Evolutionary conservation across 2,888 invertebrate genomes (phyloP), one percentile per base, ranked within the genome.

Genomic region (Ommatoiulus sabulosus): DNA sequence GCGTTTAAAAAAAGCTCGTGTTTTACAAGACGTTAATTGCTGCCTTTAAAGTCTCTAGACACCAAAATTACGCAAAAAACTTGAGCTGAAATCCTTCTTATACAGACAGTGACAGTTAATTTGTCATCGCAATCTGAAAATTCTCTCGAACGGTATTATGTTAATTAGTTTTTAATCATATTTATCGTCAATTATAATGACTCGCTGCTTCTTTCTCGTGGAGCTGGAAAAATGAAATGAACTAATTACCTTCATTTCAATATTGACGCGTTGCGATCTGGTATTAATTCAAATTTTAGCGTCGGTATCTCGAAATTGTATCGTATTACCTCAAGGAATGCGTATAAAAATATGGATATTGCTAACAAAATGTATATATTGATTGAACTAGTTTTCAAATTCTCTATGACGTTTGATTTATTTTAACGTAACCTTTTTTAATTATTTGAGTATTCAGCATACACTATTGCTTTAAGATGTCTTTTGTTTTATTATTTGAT

Each of bases 91-190:
- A 24, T 72, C 72, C 72, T 72, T 72, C 20, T 20, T 72, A 72
- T 24, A 72, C 24, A 72, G 72, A 72, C 72, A 72, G 20, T 72
- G 72, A 72, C 72, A 72, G 72, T 72, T 72, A 72, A 72, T 72
- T 72, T 72, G 72, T 72, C 72, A 72, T 72, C 72, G 20, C 72
- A 72, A 72, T 72, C 24, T 72, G 72, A 5, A 10, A 20, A 72
- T 20, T 72, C 20, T 72, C 72, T 72, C 72, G 24, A 72, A 72
- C 72, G 72, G 20, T 24, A 72, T 72, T 72, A 72, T 72, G 72
- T 24, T 72, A 72, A 72, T 72, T 72, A 72, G 24, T 72, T 72
- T 72, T 72, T 72, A 72, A 72, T 72, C 24, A 72, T 72, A 72
- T 72, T 72, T 72, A 72, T 72, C 72, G 20, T 72, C 20, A 20